Evolutionary conservation across 2,888 invertebrate species (phyloP), one percentile per base, ranked within the genome.

Genomic region (Fissipunctia ypsillon): DNA sequence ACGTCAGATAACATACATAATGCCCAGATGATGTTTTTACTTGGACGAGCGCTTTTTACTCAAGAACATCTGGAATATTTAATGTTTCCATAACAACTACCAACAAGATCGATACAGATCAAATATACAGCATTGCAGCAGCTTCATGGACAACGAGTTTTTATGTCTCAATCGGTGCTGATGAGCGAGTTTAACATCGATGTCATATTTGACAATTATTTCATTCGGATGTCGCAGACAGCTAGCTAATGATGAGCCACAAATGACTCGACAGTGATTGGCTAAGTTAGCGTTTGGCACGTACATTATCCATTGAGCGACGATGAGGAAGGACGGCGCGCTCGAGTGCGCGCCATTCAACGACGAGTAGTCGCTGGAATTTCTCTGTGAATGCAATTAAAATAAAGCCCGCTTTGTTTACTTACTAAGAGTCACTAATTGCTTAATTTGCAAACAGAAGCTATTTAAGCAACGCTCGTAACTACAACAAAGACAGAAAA

Each of bases 221-320:
- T 70, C 31, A 79, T 50, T 69, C 50, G 38, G 31, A 76, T 70
- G 69, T 63, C 67, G 69, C 78, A 67, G 79, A 74, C 68, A 66
- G 69, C 80, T 63, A 82, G 90, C 89, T 89, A 92, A 91, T 93
- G 90, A 90, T 86, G 88, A 81, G 88, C 91, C 91, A 82, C 91
- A 90, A 91, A 89, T 89, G 90, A 89, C 84, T 84, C 75, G 75
- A 88, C 82, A 86, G 85, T 79, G 92, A 96, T 95, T 95, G 94
- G 93, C 93, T 88, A 90, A 95, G 95, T 96, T 96, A 95, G 93
- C 92, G 86, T 91, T 91, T 88, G 92, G 94, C 95, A 96, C 95
- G 95, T 93, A 91, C 91, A 91, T 91, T 90, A 92, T 88, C 92
- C 92, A 91, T 91, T 91, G 92, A 89, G 90, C 87, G 86, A 86